Base-by-base conservation (phyloP, 2,113 vertebrate genomes). In the Pterocles burchelli region DNA sequence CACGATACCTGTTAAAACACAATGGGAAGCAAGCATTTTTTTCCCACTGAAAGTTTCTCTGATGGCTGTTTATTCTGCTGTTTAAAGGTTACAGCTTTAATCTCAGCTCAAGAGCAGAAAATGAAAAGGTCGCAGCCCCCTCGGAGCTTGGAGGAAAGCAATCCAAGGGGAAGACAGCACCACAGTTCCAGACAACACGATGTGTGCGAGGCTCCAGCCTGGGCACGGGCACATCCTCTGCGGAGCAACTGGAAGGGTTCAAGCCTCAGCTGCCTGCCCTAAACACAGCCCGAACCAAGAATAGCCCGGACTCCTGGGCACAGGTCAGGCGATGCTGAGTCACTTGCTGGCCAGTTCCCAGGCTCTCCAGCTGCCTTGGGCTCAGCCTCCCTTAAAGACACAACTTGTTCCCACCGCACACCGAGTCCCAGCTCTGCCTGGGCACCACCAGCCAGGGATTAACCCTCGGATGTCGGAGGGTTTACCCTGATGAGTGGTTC, bases 321-420 rank as follows among this genome's bases (percentile, higher is more conserved):
- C 68, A 33, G 93, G 93, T 93, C 96, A 95, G 96, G 93, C 88
- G 93, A 57, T 88, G 96, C 94, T 96, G 94, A 96, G 86, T 96
- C 94, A 96, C 94, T 82, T 5, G 88, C 93, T 93, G 96, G 96
- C 94, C 33, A 2, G 45, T 20, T 14, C 93, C 83, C 91, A 90
- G 75, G 49, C 62, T 59, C 34, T 88, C 88, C 94, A 71, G 83
- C 93, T 93, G 96, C 83, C 93, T 52, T 9, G 73, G 72, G 80
- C 77, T 89, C 51, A 9, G 75, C 57, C 73, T 54, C 49, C 55
- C 80, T 76, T 76, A 76, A 61, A 90, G 92, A 25, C 68, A 55
- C 55, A 29, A 45, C 18, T 19, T 20, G 51, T 14, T 46, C 29
- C 20, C 9, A 5, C 21, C 14, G 11, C 31, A 17, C 43, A 2